Evolutionary conservation across 23 tunicate genomes (phyloP), one percentile per base, ranked within the genome.

Genomic region (Aplidium turbinatum): DNA sequence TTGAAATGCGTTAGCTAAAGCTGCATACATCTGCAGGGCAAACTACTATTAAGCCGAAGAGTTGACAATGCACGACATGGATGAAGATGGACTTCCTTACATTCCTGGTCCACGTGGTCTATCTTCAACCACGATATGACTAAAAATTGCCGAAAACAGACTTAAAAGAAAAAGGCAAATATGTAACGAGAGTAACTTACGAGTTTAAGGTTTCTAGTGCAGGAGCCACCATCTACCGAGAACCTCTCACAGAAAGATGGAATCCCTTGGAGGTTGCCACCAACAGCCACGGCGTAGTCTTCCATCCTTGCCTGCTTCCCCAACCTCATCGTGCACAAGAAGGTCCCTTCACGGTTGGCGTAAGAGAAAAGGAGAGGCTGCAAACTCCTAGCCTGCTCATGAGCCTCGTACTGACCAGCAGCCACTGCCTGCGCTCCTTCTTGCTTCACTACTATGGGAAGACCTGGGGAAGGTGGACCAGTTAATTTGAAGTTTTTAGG

Each of bases 341-440:
- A 91, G 13, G 97, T 75, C 9, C 33, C 40, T 1, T 91, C 91
- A 21, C 97, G 75, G 31, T 93, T 61, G 1, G 93, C 82, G 58
- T 93, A 85, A 1, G 93, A 84, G 55, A 95, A 95, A 28, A 88
- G 47, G 33, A 95, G 83, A 28, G 99, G 99, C 23, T 78, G 82
- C 7, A 90, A 62, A 31, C 92, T 78, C 11, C 99, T 47, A 3
- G 99, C 99, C 27, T 68, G 67, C 55, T 95, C 99, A 46, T 95
- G 99, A 16, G 87, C 68, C 18, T 79, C 84, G 39, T 78, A 88
- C 76, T 95, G 99, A 19, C 99, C 99, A 35, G 99, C 99, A 4
- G 92, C 84, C 21, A 72, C 16, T 22, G 4, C 13, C 28, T 24
- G 13, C 23, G 72, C 33, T 2, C 86, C 84, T 21, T 88, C 95